phyloP scores from a whole-genome alignment of 2,113 vertebrate genomes.

The Morone saxatilis region DNA sequence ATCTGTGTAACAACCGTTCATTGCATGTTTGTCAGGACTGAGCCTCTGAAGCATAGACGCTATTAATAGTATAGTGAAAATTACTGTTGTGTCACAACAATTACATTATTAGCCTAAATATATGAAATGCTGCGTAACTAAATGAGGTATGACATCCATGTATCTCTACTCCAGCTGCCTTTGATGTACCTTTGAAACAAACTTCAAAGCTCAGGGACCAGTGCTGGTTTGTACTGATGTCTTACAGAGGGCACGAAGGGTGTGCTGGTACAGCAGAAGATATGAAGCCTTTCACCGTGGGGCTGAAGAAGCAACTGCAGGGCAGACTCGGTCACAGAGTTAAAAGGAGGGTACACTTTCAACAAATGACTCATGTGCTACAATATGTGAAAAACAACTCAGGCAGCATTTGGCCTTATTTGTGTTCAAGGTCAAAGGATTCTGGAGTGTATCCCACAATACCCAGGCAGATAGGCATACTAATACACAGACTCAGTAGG shows the following conservation, averaged over 20 bases:
- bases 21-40: neutral
- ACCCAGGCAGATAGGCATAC: neutral
- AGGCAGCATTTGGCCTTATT: conserved; percentile 45
- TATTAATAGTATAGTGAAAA: neutral
- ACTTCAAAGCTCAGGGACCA: conserved; percentile 76
- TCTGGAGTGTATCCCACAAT: conserved; percentile 1
- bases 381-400: conserved; percentile 62
- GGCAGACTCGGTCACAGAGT: conserved; percentile 49
- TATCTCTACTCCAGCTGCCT: conserved; percentile 45
- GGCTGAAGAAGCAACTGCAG: conserved; percentile 45
- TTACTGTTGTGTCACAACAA: neutral
- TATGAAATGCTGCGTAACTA: conserved; percentile 9
- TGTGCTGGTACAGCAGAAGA: conserved; percentile 28
- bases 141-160: conserved; percentile 51
- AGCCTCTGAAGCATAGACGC: neutral
- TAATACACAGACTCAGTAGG: neutral
- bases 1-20: neutral
- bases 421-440: conserved; percentile 58
- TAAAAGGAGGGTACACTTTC: conserved; percentile 62
- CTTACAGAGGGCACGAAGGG: conserved; percentile 37
- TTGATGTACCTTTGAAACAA: conserved; percentile 78
- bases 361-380: conserved; percentile 63
- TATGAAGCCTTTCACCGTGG: conserved; percentile 55
- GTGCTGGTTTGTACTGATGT: conserved; percentile 64
- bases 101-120: conserved; percentile 2